Evolutionary conservation across 2,888 invertebrate genomes (phyloP), one percentile per base, ranked within the genome.

Genomic region (Liodrosophila aerea): DNA sequence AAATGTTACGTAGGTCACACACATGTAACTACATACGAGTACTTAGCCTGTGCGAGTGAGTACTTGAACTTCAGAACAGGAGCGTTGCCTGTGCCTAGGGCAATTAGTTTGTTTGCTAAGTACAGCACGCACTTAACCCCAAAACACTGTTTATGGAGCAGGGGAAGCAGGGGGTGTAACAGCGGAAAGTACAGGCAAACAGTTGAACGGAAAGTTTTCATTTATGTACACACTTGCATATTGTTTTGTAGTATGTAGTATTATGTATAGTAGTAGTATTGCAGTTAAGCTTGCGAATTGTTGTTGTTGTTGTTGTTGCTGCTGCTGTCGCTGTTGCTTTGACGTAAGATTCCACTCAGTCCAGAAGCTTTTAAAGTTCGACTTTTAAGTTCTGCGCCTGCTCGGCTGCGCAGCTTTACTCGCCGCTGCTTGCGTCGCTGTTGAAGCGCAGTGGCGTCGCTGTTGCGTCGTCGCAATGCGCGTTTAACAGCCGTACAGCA

Each of bases 51-150:
- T 22, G 22, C 22, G 16, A n/a, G 27, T 36, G 56, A 27, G 54
- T 37, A 64, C 81, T 76, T 76, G 81, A 63, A 81, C 82, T 83
- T 70, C 67, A 40, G 52, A 74, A 73, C 74, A 74, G 74, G 74
- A 71, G 71, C 71, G 60, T 40, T 31, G 50, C 51, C 27, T 53
- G 45, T 52, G 12, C 13, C 34, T 16, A n/a, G 41, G 27, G 47
- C 75, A 85, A 78, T 85, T 78, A 68, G 83, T 73, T 22, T 75
- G 39, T 83, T 78, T 78, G 40, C 64, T 33, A 43, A 47, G 30
- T 13, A 27, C 33, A 45, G 16, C 11, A 16, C 27, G 44, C 66
- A 67, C 54, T 72, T 47, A 52, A 22, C 22, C 22, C 22, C 22
- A 16, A n/a, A 29, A 29, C 29, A 8, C 11, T 1, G 18, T 16